Percentiles rank a stretch among this genome's conserved stretches.
Conservation (phyloP, 2,113 vertebrate species). For the Antidorcas marsupialis region DNA sequence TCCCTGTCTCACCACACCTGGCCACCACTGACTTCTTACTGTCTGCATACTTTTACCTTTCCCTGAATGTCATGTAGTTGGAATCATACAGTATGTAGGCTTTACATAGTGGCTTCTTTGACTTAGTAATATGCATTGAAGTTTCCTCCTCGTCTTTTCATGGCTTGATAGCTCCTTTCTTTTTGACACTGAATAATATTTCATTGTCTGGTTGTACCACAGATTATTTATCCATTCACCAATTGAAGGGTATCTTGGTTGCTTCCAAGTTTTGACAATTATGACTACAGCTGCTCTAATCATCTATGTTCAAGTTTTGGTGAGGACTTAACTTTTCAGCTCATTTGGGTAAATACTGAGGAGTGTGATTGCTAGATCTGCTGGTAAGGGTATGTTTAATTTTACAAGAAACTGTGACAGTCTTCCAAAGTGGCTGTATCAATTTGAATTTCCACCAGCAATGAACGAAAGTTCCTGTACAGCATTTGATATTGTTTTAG, state of each 20-base stretch:
- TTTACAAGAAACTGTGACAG: not conserved
- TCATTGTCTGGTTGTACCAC: not conserved
- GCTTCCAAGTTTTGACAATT: not conserved
- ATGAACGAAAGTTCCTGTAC: not conserved
- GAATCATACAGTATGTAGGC: not conserved
- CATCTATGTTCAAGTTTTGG: not conserved
- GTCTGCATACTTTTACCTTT: not conserved
- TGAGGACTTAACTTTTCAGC: not conserved
- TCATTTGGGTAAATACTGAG: not conserved
- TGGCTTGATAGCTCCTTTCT: not conserved
- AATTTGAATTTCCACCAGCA: not conserved
- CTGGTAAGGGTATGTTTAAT: not conserved
- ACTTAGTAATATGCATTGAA: not conserved
- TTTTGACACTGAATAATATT: not conserved
- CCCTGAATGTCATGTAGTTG: not conserved
- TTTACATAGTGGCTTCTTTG: not conserved
- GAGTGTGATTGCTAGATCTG: not conserved
- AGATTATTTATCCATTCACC: not conserved
- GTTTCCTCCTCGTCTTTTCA: not conserved
- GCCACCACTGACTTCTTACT: not conserved
- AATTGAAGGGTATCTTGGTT: not conserved
- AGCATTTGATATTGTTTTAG: not conserved
- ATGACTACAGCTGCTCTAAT: not conserved
- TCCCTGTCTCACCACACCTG: too few relatives aligned
- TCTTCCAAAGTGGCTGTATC: not conserved